phyloP scores from a whole-genome alignment of 2,797 vertebrate species.

The Acanthurus leucopareius region DNA sequence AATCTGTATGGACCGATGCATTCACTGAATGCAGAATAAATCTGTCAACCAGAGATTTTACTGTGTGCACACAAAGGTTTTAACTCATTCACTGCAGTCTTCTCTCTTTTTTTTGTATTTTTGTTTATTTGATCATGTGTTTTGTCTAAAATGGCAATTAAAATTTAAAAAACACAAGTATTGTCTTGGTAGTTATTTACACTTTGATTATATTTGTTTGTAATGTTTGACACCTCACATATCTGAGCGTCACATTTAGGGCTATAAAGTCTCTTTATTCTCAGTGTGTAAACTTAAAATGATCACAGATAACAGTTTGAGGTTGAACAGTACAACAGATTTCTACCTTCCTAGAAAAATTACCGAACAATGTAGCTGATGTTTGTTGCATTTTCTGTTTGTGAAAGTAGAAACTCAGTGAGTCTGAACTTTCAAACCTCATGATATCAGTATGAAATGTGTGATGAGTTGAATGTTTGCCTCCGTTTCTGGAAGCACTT shows the following conservation, averaged over 20 bases:
- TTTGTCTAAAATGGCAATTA: slow-evolving; percentile 68
- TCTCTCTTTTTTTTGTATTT: slow-evolving; percentile 4
- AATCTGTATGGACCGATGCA: slow-evolving; percentile 14
- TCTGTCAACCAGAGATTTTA: slow-evolving; percentile 25
- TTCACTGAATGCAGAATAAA: slow-evolving; percentile 51
- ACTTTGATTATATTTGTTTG: neutral
- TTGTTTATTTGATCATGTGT: slow-evolving; percentile 38
- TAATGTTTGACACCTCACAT: neutral
- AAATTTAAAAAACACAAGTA: slow-evolving; percentile 43
- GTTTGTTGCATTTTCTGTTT: neutral
- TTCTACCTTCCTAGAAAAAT: neutral
- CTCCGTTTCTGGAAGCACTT: slow-evolving; percentile 36
- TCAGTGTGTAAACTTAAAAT: neutral
- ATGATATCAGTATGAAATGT: slow-evolving; percentile 10
- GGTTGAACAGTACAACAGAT: neutral
- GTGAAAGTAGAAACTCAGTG: neutral
- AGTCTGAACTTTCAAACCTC: neutral
- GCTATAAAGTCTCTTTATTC: neutral
- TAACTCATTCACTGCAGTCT: slow-evolving; percentile 15
- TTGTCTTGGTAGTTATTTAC: slow-evolving; percentile 27
- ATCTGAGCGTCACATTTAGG: no score
- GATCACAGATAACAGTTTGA: neutral
- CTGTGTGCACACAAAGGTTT: slow-evolving; percentile 32
- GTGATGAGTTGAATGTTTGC: slow-evolving; percentile 28
- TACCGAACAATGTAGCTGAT: neutral